These are phyloP conservation scores for Coturnix japonica DNA, from an alignment of 2,113 vertebrate species.

Conservation along the genomic window DNA sequence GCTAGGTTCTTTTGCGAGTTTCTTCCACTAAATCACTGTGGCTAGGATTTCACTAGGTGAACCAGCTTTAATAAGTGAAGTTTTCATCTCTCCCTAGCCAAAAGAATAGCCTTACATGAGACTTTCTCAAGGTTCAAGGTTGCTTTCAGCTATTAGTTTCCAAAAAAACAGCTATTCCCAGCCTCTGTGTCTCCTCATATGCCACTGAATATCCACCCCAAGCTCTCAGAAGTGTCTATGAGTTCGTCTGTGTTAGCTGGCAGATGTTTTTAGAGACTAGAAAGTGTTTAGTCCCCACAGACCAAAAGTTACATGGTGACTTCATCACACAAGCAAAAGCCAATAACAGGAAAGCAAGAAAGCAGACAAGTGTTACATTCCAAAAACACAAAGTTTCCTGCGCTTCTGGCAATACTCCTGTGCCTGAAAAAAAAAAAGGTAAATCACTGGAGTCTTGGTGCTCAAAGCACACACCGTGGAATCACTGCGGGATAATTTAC, in stretches of 20 bases:
- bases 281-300: conserved; percentile 54
- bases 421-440: conserved; percentile 41
- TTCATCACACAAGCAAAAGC: conserved; percentile 58
- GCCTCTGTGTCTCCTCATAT: conserved; percentile 20
- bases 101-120: conserved; percentile 61
- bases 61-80: conserved; percentile 55
- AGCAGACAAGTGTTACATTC: conserved; percentile 52
- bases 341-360: conserved; percentile 56
- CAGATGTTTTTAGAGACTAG: conserved; percentile 62
- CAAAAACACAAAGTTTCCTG: conserved; percentile 61
- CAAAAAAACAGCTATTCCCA: conserved; percentile 59
- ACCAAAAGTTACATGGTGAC: conserved; percentile 53
- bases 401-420: conserved; percentile 57
- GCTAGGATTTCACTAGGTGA: conserved; percentile 60
- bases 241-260: conserved; percentile 33
- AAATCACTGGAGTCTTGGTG: conserved; percentile 30
- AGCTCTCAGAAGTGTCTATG: conserved; percentile 49
- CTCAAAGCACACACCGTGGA: not conserved
- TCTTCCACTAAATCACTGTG: conserved; percentile 35
- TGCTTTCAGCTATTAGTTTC: conserved; percentile 54
- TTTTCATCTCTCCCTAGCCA: conserved; percentile 67
- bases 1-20: conserved; percentile 33
- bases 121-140: conserved; percentile 52
- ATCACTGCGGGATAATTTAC: not conserved
- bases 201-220: conserved; percentile 47